Evolutionary conservation across 2,797 vertebrate species (phyloP).

Genomic region (Pogoniulus pusillus): DNA sequence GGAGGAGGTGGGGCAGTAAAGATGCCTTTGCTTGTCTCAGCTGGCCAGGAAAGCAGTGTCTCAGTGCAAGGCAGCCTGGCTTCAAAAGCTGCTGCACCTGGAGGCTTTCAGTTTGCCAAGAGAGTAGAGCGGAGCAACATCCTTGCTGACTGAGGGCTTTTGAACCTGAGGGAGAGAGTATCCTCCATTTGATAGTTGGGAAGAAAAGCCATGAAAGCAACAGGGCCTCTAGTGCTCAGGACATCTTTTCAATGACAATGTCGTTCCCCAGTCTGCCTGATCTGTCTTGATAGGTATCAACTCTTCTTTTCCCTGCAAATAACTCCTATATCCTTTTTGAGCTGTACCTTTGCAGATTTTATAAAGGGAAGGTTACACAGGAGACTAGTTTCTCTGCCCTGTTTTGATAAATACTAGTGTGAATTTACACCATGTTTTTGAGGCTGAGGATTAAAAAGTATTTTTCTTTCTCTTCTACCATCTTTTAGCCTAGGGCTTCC

Average conservation of each 20-base stretch:
- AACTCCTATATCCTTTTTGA: background rate
- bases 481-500: background rate
- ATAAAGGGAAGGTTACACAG: background rate
- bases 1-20: background rate
- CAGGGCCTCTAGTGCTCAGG: background rate
- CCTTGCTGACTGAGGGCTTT: background rate
- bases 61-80: fast-evolving
- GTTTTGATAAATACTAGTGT: background rate
- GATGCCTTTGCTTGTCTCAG: background rate
- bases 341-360: background rate
- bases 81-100: background rate
- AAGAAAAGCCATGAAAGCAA: background rate
- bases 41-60: background rate
- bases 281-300: background rate
- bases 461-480: background rate
- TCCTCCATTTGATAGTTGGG: background rate
- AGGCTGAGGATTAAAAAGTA: background rate
- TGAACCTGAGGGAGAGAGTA: background rate
- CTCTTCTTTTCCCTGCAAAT: background rate
- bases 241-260: background rate
- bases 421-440: background rate
- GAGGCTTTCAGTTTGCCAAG: background rate
- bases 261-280: background rate
- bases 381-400: background rate
- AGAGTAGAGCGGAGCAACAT: fast-evolving